A percentile compares a stretch with the other conserved stretches of the same genome.
These are phyloP conservation scores for Aegotheles bennettii DNA, from an alignment of 2,113 vertebrate species.

Conservation along the genomic window DNA sequence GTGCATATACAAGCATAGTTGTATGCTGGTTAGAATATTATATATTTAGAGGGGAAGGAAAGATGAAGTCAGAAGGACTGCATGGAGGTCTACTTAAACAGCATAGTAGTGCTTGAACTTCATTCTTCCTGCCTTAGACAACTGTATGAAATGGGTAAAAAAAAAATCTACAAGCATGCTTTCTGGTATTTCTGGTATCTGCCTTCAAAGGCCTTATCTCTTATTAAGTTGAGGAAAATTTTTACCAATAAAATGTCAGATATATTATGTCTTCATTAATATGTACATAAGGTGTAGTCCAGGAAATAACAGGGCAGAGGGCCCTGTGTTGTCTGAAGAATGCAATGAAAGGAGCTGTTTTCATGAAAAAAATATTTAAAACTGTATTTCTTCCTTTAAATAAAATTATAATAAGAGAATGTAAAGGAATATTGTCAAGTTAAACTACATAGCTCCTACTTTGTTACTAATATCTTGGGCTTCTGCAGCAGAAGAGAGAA, in stretches of 20 bases:
- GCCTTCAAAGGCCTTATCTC: background rate
- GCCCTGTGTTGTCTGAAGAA: background rate
- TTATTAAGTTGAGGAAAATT: background rate
- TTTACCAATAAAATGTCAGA: background rate
- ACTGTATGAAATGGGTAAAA: background rate
- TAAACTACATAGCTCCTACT: background rate
- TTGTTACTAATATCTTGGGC: background rate
- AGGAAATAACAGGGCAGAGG: background rate
- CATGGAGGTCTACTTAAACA: background rate
- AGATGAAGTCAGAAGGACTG: background rate
- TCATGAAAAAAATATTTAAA: background rate
- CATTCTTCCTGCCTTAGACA: background rate
- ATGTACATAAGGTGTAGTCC: background rate
- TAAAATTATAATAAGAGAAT: background rate
- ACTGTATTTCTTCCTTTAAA: background rate
- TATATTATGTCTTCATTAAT: background rate
- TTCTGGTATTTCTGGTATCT: background rate
- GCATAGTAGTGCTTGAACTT: background rate
- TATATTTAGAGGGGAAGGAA: background rate
- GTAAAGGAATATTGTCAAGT: background rate
- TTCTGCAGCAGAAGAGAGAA: background rate
- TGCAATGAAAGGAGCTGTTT: background rate
- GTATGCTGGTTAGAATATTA: slow-evolving; percentile 7
- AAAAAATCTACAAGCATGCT: background rate
- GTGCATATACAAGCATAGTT: slow-evolving; percentile 39